Evolutionary conservation across 2,113 vertebrate species (phyloP).

Genomic region (Alligator mississippiensis): DNA sequence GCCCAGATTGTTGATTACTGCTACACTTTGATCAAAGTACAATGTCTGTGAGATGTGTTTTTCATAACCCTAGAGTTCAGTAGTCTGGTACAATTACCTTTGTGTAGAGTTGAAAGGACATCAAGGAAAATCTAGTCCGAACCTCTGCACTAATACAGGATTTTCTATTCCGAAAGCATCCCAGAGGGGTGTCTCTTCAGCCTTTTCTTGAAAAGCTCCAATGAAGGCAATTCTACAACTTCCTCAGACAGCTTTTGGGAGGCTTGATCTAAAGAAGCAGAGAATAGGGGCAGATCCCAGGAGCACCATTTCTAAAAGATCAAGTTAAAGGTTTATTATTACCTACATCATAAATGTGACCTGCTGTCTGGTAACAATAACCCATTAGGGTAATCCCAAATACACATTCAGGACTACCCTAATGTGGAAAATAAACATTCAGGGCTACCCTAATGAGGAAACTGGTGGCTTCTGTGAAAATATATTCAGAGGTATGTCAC

Average conservation of each 20-base stretch:
- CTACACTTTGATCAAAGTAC: not conserved
- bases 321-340: not conserved
- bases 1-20: not conserved
- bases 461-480: not conserved
- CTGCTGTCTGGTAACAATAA: not conserved
- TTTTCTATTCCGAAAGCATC: too few species aligned
- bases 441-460: not conserved
- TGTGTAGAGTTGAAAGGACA: not conserved
- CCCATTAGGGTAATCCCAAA: too few species aligned
- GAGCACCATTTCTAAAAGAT: not conserved
- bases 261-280: not conserved
- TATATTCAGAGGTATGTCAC: not conserved
- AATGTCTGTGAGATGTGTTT: not conserved
- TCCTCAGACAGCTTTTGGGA: not conserved
- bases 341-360: not conserved
- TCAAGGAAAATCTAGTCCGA: not conserved
- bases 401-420: too few species aligned
- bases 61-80: not conserved
- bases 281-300: not conserved
- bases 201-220: too few species aligned
- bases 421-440: not conserved
- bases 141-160: not conserved
- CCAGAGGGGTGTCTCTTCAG: too few species aligned
- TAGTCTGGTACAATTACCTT: not conserved
- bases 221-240: too few species aligned